Evolutionary conservation across 2,113 vertebrate species (phyloP), one percentile per base, ranked within the genome.

Genomic region (Polyodon spathula): DNA sequence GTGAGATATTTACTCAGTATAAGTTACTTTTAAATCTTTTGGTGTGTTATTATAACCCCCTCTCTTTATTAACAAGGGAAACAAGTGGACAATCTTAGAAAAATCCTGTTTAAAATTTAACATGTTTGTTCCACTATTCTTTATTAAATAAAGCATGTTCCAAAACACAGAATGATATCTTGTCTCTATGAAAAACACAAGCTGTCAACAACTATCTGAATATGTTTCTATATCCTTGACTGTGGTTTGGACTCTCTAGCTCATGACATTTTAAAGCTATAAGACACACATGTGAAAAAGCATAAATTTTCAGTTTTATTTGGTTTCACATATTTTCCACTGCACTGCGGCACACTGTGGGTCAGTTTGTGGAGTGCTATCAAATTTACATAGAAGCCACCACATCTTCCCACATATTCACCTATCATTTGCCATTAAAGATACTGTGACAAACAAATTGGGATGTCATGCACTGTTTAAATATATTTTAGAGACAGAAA

Each of bases 281-380:
- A 11, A 50, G 48, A 11, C 17, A 55, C 58, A 68, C 69, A 68
- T 75, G 67, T 69, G 74, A 72, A 63, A 78, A 75, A 66, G 66
- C 50, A 65, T 65, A 74, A 63, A 46, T 60, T 76, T 56, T 12
- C 27, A 27, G 27, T 27, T 27, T 27, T 27, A 27, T 27, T 27
- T 27, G 27, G 27, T 76, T 78, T 72, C 64, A 69, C 68, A 70
- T 73, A 60, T 67, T 70, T 68, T 73, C 69, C 68, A 43, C 64
- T 68, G 62, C 71, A 14, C 61, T 66, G 54, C 38, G 1, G 16
- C 46, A 68, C 71, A 62, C 72, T 73, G 66, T 27, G 27, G 27
- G 27, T 27, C 27, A 27, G 27, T 27, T 27, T 27, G 27, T 27
- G 27, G 27, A 27, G 27, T 2, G 27, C 27, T 27, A 50, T 50